phyloP scores from a whole-genome alignment of 1,140 invertebrate species.

The Drosophila funebris region DNA sequence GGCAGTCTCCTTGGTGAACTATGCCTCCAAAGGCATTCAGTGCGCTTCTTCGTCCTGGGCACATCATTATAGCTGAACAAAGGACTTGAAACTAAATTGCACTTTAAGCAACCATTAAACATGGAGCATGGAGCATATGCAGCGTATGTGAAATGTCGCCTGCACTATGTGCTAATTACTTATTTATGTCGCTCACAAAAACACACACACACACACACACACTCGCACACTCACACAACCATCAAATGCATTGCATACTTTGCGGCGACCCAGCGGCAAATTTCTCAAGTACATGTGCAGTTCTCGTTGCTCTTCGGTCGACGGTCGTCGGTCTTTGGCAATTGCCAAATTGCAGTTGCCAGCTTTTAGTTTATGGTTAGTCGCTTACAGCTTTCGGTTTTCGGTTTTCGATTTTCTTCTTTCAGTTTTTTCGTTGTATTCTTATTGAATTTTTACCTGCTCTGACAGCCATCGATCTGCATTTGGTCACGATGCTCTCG shows the following conservation, averaged over 20 bases:
- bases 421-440: not conserved
- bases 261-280: slow-evolving; percentile 7
- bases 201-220: slow-evolving; percentile 1
- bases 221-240: not conserved
- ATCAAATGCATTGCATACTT: slow-evolving; percentile 36
- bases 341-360: slow-evolving; percentile 2
- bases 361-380: not conserved
- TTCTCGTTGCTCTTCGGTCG: not conserved
- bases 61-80: slow-evolving; percentile 47
- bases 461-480: slow-evolving; percentile 23
- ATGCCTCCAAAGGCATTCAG: not conserved
- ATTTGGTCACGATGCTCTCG: slow-evolving; percentile 6
- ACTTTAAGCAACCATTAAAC: slow-evolving; percentile 52
- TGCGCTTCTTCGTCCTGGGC: slow-evolving; percentile 5
- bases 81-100: slow-evolving; percentile 51
- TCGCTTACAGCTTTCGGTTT: not conserved
- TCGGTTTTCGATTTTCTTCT: not conserved
- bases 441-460: slow-evolving; percentile 24
- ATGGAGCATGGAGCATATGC: slow-evolving; percentile 26
- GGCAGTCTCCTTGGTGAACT: not conserved
- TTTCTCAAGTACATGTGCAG: slow-evolving; percentile 23
- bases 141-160: slow-evolving; percentile 33
- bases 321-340: not conserved
- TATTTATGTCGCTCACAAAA: slow-evolving; percentile 43
- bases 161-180: slow-evolving; percentile 47